phyloP scores from a whole-genome alignment of 2,888 invertebrate species.

The Phania funesta region DNA sequence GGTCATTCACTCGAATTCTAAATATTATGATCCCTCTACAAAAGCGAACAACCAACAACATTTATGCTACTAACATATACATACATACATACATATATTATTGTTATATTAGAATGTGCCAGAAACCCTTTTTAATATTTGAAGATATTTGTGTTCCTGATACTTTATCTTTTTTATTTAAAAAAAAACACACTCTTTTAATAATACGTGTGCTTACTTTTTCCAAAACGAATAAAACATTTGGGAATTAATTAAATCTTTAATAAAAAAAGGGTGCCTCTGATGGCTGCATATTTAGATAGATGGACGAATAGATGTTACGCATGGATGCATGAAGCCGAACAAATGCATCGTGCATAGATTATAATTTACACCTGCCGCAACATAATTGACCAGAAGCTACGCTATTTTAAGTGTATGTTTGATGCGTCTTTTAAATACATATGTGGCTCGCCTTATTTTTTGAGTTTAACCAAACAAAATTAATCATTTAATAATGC shows the following conservation, averaged over 20 bases:
- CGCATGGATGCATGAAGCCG: constrained; percentile 34
- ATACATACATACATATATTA: background rate
- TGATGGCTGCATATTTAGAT: constrained; percentile 33
- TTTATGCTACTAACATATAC: background rate
- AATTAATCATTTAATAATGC: constrained; percentile 55
- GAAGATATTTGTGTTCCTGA: constrained; percentile 22
- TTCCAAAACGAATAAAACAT: constrained; percentile 28
- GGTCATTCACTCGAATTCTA: background rate
- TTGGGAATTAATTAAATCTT: constrained; percentile 66
- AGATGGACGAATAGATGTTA: constrained; percentile 14
- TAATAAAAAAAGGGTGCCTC: constrained; percentile 62
- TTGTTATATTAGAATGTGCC: constrained; percentile 27
- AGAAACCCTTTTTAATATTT: constrained; percentile 43
- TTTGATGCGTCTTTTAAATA: background rate
- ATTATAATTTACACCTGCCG: constrained; percentile 52
- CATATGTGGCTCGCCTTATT: too few species aligned
- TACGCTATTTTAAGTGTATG: background rate
- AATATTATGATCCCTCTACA: background rate
- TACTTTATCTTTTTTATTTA: constrained; percentile 46
- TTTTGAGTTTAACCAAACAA: background rate
- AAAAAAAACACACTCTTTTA: background rate
- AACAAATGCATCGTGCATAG: constrained; percentile 34
- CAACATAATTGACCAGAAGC: constrained; percentile 41
- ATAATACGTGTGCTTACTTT: background rate
- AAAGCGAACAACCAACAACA: too few species aligned